phyloP scores from a whole-genome alignment of 2,888 invertebrate genomes.

The Cerastis leucographa region DNA sequence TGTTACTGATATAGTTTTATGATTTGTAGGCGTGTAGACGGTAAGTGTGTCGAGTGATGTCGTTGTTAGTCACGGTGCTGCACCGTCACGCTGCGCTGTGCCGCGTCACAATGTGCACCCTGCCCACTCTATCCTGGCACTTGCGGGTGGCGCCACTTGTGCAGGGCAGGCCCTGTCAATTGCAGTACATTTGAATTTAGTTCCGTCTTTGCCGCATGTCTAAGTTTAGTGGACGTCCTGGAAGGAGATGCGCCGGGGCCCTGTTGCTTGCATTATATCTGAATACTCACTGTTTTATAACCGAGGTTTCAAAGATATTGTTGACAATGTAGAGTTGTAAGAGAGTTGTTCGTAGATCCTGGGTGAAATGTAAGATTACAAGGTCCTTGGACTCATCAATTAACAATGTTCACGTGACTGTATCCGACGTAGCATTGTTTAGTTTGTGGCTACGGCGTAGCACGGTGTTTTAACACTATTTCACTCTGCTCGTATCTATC shows the following conservation, averaged over 20 bases:
- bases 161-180: not conserved
- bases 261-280: constrained; percentile 24
- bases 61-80: constrained; percentile 75
- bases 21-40: constrained; percentile 31
- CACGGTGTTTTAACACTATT: not conserved
- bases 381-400: not conserved
- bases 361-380: not conserved
- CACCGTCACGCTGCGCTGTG: constrained; percentile 81
- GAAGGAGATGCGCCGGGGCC: constrained; percentile 20
- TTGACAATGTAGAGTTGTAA: not conserved
- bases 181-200: not conserved
- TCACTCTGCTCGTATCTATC: not conserved
- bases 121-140: constrained; percentile 32
- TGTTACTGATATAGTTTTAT: constrained; percentile 16
- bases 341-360: not conserved
- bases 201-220: not conserved
- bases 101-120: constrained; percentile 68
- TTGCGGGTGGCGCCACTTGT: constrained; percentile 1
- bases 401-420: not conserved
- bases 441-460: constrained; percentile 29
- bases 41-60: constrained; percentile 69
- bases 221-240: not conserved
- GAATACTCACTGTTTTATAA: constrained; percentile 27
- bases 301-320: constrained; percentile 9
- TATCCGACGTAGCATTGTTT: constrained; percentile 6